Evolutionary conservation across 2,797 vertebrate genomes (phyloP).

Genomic region (Pachyuromys duprasi): DNA sequence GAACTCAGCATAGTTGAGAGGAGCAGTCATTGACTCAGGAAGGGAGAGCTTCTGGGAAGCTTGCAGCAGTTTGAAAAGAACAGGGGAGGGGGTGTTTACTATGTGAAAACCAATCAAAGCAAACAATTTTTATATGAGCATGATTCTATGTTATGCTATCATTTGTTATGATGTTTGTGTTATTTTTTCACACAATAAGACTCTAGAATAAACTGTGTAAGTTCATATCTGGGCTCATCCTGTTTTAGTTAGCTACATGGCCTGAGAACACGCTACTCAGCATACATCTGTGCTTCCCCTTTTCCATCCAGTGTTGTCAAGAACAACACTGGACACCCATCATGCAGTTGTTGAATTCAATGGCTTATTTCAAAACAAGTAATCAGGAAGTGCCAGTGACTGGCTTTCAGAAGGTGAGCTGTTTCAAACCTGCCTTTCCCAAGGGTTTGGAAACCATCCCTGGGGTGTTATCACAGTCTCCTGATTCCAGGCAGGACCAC

Average conservation of each 20-base stretch:
- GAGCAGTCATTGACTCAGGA: not conserved
- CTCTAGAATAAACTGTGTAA: not conserved
- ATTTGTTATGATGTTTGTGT: not conserved
- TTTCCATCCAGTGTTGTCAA: not conserved
- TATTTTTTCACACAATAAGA: not conserved
- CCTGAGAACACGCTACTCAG: not conserved
- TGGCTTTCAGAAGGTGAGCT: constrained; percentile 8
- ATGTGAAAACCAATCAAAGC: not conserved
- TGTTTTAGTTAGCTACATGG: not conserved
- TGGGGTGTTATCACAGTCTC: not conserved
- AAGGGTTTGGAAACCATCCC: not conserved
- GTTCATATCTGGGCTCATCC: not conserved
- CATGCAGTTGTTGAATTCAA: not conserved
- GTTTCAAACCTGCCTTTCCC: not conserved
- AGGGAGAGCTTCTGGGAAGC: not conserved
- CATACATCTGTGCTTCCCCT: not conserved
- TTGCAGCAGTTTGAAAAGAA: not conserved
- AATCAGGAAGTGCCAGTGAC: not conserved
- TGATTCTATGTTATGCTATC: not conserved
- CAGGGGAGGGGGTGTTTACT: not conserved
- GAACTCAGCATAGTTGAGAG: not conserved
- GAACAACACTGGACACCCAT: not conserved
- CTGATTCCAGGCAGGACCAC: not conserved
- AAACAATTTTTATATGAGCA: not conserved
- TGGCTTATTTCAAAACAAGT: not conserved